phyloP scores from a whole-genome alignment of 2,797 vertebrate species.

The Eupleurogrammus muticus region DNA sequence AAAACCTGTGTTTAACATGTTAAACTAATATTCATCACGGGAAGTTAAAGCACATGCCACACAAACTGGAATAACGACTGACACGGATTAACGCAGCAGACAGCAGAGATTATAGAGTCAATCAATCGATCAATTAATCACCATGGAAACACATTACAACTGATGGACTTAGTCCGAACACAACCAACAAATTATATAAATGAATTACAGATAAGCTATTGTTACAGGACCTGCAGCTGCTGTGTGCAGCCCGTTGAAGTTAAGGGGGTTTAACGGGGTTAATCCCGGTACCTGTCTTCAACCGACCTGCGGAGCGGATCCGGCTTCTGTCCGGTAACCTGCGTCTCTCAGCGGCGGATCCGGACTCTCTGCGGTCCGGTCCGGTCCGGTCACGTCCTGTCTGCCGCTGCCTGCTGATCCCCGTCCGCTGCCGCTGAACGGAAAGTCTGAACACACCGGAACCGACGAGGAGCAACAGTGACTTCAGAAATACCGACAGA shows the following conservation, averaged over 20 bases:
- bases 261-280: neutral
- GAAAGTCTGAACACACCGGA: neutral
- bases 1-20: too few relatives aligned
- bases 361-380: constrained; percentile 7
- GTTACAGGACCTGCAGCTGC: neutral
- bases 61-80: too few relatives aligned
- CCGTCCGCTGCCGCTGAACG: constrained; percentile 9
- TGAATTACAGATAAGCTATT: too few relatives aligned
- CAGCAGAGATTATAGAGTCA: too few relatives aligned
- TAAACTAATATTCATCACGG: too few relatives aligned
- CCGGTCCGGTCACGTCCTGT: constrained; percentile 38
- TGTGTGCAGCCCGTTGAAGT: neutral
- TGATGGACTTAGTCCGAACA: too few relatives aligned
- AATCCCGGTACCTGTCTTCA: constrained; percentile 13
- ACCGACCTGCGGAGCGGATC: constrained; percentile 25
- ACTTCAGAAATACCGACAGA: neutral
- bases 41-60: too few relatives aligned
- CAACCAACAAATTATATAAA: too few relatives aligned
- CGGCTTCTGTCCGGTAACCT: constrained; percentile 1
- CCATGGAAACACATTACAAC: too few relatives aligned
- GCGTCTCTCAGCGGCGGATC: neutral
- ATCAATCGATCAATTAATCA: too few relatives aligned
- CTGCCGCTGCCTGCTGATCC: neutral
- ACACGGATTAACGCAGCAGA: too few relatives aligned
- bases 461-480: neutral